These are phyloP conservation scores for Fopius arisanus DNA, from an alignment of 1,140 invertebrate species.

Conservation along the genomic window DNA sequence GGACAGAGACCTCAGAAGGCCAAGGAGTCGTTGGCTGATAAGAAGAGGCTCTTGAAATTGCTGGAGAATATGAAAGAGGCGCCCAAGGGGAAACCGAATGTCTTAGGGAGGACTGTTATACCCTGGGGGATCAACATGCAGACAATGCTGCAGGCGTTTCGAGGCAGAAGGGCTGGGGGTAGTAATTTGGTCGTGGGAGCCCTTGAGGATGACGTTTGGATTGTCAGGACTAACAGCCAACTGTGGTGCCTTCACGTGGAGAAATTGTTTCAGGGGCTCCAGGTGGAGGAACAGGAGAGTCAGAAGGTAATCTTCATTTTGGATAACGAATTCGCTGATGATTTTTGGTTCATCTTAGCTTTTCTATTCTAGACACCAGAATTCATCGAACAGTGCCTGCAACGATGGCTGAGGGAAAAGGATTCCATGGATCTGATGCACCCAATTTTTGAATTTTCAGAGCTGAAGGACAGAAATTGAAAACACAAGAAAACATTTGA, in stretches of 20 bases:
- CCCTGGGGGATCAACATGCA: conserved; percentile 42
- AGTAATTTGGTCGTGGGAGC: conserved; percentile 40
- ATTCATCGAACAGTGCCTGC: neutral
- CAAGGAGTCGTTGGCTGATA: conserved; percentile 36
- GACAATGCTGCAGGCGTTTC: conserved; percentile 34
- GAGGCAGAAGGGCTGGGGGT: neutral
- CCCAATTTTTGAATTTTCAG: neutral
- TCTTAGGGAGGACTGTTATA: conserved; percentile 40
- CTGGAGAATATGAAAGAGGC: conserved; percentile 48
- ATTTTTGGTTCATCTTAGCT: too few species aligned
- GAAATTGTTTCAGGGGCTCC: conserved; percentile 39
- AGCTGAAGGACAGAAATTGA: neutral
- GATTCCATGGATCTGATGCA: neutral
- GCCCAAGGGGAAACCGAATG: conserved; percentile 32
- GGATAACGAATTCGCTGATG: too few species aligned
- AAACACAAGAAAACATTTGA: too few species aligned
- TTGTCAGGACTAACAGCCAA: conserved; percentile 39
- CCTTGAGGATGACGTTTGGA: conserved; percentile 43
- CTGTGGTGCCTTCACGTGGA: conserved; percentile 43
- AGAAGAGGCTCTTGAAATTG: conserved; percentile 41
- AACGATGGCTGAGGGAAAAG: neutral
- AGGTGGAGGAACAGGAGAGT: neutral
- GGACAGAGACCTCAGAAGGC: conserved; percentile 30
- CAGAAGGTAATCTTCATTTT: too few species aligned
- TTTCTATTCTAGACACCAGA: neutral